phyloP scores from a whole-genome alignment of 2,797 vertebrate genomes.

The Amniataba percoides region DNA sequence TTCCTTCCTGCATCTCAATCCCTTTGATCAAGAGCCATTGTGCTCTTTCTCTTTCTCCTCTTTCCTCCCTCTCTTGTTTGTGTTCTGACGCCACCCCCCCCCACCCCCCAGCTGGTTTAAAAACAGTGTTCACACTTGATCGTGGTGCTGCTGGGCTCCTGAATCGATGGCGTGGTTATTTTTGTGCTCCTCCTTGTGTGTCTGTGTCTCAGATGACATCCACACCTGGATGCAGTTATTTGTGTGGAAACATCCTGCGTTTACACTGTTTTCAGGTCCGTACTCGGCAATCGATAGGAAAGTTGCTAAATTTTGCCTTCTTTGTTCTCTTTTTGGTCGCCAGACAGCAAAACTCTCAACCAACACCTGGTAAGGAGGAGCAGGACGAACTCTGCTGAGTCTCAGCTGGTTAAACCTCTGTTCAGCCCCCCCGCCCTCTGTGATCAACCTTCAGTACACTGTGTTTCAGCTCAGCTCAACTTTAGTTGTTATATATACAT shows the following conservation, averaged over 20 bases:
- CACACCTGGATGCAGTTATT: neutral
- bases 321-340: neutral
- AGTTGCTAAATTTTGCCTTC: neutral
- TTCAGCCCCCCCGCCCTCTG: neutral
- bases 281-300: neutral
- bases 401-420: neutral
- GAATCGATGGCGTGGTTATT: constrained; percentile 69
- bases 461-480: neutral
- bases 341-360: neutral
- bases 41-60: constrained; percentile 58
- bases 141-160: constrained; percentile 43
- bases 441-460: neutral
- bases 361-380: neutral
- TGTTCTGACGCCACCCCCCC: no score
- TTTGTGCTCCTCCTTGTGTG: constrained; percentile 43
- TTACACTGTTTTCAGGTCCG: neutral
- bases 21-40: constrained; percentile 74
- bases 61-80: constrained; percentile 47
- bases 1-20: constrained; percentile 62
- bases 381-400: neutral
- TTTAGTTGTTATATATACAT: neutral
- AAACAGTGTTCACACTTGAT: constrained; percentile 63
- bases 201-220: constrained; percentile 29
- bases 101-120: constrained; percentile 60
- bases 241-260: neutral